These are phyloP conservation scores for Antigone vipio DNA, from an alignment of 2,113 vertebrate species.

Conservation along the genomic window DNA sequence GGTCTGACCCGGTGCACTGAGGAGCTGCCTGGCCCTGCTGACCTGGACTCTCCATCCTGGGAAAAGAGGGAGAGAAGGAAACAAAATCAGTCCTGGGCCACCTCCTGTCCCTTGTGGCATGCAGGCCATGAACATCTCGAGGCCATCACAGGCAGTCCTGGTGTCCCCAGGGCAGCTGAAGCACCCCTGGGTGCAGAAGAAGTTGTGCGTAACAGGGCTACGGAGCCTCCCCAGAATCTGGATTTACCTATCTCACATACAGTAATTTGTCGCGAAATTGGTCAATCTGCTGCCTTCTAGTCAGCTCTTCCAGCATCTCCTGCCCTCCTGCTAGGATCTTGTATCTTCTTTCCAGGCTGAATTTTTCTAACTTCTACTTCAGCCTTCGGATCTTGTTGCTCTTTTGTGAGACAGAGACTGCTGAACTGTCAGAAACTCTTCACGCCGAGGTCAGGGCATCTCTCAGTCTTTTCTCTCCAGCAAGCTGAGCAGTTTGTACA, in stretches of 20 bases:
- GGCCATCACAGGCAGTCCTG: background rate
- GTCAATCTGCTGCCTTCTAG: background rate
- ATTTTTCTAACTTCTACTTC: background rate
- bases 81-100: background rate
- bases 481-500: background rate
- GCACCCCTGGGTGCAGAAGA: background rate
- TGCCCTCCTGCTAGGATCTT: background rate
- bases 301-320: background rate
- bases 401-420: background rate
- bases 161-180: background rate
- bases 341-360: background rate
- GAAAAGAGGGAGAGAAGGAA: background rate
- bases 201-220: background rate
- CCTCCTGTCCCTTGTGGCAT: background rate
- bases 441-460: background rate
- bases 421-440: background rate
- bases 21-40: background rate
- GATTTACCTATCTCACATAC: background rate
- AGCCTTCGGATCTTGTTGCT: background rate
- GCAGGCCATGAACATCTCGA: accelerated
- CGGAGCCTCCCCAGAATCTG: background rate
- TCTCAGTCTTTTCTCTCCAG: background rate
- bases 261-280: background rate
- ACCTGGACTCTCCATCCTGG: background rate
- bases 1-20: accelerated